Percentiles rank a stretch among this genome's conserved stretches.
Evolutionary conservation across 1,140 invertebrate species (phyloP).

Genomic region (Eriocheir sinensis): DNA sequence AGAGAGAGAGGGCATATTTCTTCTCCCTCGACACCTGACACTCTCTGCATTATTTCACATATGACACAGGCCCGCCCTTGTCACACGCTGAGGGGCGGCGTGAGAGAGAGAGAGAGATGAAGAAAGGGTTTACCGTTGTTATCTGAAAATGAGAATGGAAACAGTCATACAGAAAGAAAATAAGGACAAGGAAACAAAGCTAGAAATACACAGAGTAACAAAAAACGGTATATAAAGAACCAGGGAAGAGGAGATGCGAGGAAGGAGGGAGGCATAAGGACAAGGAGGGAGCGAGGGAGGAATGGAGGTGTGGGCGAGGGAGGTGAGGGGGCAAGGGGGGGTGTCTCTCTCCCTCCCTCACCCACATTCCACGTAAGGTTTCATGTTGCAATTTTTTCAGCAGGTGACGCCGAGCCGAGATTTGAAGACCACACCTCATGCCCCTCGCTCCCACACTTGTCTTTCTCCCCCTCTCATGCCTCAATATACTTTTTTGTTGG

Average conservation of each 20-base stretch:
- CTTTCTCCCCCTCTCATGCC: not conserved
- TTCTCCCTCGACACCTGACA: constrained; percentile 52
- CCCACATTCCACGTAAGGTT: not conserved
- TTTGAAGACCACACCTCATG: not conserved
- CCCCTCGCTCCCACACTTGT: not conserved
- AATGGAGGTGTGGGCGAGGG: constrained; percentile 15
- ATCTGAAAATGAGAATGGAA: not conserved
- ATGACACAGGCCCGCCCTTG: constrained; percentile 68
- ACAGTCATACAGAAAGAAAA: not conserved
- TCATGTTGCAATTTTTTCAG: constrained; percentile 39
- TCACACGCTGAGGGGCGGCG: constrained; percentile 7
- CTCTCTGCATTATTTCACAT: constrained; percentile 74
- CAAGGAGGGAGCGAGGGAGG: constrained; percentile 35
- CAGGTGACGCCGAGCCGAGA: constrained; percentile 37
- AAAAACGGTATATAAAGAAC: not conserved
- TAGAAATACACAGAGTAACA: constrained; percentile 24
- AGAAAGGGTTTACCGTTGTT: too few relatives aligned
- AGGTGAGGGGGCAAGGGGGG: not conserved
- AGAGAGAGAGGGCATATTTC: not conserved
- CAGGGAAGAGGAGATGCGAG: not conserved
- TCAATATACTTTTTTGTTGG: not conserved
- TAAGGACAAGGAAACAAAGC: not conserved
- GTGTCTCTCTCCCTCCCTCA: not conserved
- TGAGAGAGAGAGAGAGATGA: constrained; percentile 41
- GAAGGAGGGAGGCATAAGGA: not conserved